Conservation (phyloP, 1,140 invertebrate genomes). For the Cydia strobilella region DNA sequence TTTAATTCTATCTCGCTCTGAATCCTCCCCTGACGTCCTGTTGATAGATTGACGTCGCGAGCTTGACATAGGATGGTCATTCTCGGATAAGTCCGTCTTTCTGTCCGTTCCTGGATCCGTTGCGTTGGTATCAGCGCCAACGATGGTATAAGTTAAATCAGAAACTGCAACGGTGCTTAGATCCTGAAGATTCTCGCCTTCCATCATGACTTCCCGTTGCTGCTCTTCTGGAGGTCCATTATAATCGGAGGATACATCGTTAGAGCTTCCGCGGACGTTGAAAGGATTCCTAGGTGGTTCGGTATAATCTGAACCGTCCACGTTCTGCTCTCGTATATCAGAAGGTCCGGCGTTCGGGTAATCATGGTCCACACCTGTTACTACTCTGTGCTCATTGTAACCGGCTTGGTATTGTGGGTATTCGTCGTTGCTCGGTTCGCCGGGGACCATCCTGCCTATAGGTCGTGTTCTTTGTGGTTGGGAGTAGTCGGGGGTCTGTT, state of each 20-base stretch:
- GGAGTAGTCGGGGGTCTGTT: conserved; percentile 67
- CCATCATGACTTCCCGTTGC: conserved; percentile 80
- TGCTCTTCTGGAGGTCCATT: conserved; percentile 60
- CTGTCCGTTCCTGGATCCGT: conserved; percentile 53
- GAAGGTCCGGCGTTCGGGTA: conserved; percentile 55
- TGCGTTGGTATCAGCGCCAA: conserved; percentile 54
- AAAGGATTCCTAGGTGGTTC: conserved; percentile 62
- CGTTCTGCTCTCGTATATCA: conserved; percentile 72
- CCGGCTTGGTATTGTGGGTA: conserved; percentile 61
- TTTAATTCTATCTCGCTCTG: conserved; percentile 71
- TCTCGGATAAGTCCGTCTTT: conserved; percentile 54
- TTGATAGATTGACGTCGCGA: conserved; percentile 65
- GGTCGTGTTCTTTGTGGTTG: conserved; percentile 56
- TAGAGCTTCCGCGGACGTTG: conserved; percentile 57
- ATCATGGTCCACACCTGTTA: conserved; percentile 76
- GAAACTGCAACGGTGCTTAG: conserved; percentile 63
- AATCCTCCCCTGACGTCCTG: conserved; percentile 73
- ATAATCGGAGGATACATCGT: conserved; percentile 56
- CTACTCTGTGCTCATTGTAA: conserved; percentile 73
- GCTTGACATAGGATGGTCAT: conserved; percentile 53
- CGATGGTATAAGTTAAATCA: conserved; percentile 62
- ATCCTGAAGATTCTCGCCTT: conserved; percentile 82
- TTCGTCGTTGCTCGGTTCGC: conserved; percentile 71
- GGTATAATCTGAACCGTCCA: conserved; percentile 76
- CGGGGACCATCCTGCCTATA: conserved; percentile 76